Base-by-base conservation (phyloP, 2,888 invertebrate species). In the Chalcis sispes region DNA sequence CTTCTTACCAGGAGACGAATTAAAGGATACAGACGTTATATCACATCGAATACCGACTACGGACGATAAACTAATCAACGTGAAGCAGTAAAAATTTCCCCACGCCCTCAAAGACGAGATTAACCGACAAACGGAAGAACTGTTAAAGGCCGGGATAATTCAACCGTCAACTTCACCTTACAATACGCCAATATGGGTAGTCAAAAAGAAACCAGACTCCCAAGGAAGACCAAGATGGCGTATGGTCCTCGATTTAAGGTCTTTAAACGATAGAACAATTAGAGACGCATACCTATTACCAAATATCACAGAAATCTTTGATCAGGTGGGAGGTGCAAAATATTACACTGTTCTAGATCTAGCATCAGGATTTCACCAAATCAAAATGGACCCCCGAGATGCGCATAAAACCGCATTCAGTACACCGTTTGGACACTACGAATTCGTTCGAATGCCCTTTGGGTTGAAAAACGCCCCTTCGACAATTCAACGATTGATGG, bases 271-370 rank as follows among this genome's bases (percentile, higher is more conserved):
- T 15, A 65, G 52, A 65, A 65, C 65, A 0, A 52, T 65, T 15
- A 20, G 23, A 0, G 4, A 20, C 1, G 50, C 52, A 1, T 65
- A 65, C 36, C 50, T 52, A 1, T 15, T 65, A 1, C 52, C 20
- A 1, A 65, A 65, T 23, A 65, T 65, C 5, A 23, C 52, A 0
- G 65, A 65, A 2, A 65, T 50, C 1, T 36, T 65, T 7, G 65
- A 50, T 23, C 50, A 52, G 50, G 7, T 65, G 5, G 50, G 50
- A 4, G 1, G 10, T 1, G 10, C 3, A 36, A 32, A 20, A 3
- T 65, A 65, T 50, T 65, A 36, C 23, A 23, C 50, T 0, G 36
- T 36, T 1, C 15, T 65, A 7, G 52, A 65, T 32, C 13, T 64
- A 20, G 64, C 20, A 7, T 25, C 23, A 1, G 48, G 64, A 1